Base-by-base conservation (phyloP, 1,140 invertebrate species). In the Coelopa frigida region DNA sequence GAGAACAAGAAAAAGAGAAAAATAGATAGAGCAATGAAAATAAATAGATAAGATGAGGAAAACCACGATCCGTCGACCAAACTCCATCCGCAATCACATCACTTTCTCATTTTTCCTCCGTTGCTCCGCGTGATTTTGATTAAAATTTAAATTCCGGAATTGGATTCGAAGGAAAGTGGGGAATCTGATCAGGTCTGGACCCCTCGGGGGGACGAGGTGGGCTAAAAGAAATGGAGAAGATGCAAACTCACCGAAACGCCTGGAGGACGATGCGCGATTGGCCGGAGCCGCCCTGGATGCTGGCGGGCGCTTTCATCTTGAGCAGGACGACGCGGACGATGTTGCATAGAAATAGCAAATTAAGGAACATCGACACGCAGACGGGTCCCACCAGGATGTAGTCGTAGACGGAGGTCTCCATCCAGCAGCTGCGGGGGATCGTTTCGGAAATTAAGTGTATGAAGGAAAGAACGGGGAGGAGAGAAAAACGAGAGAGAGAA, bases 381-480 rank as follows among this genome's bases (percentile, higher is more conserved):
- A 90, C 89, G 1, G 88, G 83, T n/a, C 84, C 82, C 8, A 82
- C 76, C 21, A 92, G 73, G 50, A 89, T 84, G 47, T 62, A 57
- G 51, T 77, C 80, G 58, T 82, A 88, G 39, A 75, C 73, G 20
- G 80, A 82, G 46, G 86, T 81, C 56, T 81, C 77, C 54, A 89
- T 83, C 90, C 89, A 94, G 64, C 91, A 94, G 55, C 87, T 89
- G 70, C n/a, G n/a, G n/a, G n/a, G n/a, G n/a, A n/a, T n/a, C n/a
- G n/a, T n/a, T 14, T 7, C n/a, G n/a, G n/a, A n/a, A n/a, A n/a
- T n/a, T 18, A 24, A 17, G 37, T 36, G 42, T 68, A 70, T 45
- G 46, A 53, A 46, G 44, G 37, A 52, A 27, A 40, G 49, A 42
- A n/a, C 38, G 6, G 10, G 10, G 29, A n/a, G n/a, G n/a, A n/a